Base-by-base conservation (phyloP, 1,140 invertebrate species). In the Macrocentrus cingulum region DNA sequence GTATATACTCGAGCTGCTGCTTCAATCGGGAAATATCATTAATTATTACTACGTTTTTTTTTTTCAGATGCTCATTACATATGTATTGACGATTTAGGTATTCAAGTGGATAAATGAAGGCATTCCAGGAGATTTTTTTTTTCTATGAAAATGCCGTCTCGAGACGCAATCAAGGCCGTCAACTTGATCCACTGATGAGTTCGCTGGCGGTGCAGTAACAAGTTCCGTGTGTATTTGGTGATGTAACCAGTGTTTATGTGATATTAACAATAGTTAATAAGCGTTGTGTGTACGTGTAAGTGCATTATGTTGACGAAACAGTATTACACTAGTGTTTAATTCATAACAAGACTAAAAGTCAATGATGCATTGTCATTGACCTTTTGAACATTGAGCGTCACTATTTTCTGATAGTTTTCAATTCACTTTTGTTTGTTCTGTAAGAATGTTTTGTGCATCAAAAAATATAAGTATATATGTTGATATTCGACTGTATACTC, bases 1-100 rank as follows among this genome's bases (percentile, higher is more conserved):
- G 64, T 77, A 75, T 45, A 74, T 66, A 56, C 69, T 68, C 29
- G 74, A n/a, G 15, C 46, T 29, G 2, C 20, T 32, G 23, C 46
- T 29, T 13, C 13, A 32, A 1, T 7, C 25, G 9, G 25, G n/a
- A 22, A 48, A 45, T 3, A 16, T 16, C 9, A 9, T 45, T 44
- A 19, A 44, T 18, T 16, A 16, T 2, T 19, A 19, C 22, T 19
- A 16, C 11, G 9, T 8, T n/a, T n/a, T n/a, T n/a, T n/a, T n/a
- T n/a, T n/a, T n/a, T 19, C 11, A 18, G 22, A 44, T 44, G 22
- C 16, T 41, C 16, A 44, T 2, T 29, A 29, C 25, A 29, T 29
- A 29, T 29, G 25, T 29, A 29, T 29, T 29, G 7, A 44, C 19
- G 22, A 44, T 44, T 18, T 16, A 44, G 15, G 41, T 39, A 29